Base-by-base conservation (phyloP, 2,113 vertebrate genomes). In the Dasyornis broadbenti region DNA sequence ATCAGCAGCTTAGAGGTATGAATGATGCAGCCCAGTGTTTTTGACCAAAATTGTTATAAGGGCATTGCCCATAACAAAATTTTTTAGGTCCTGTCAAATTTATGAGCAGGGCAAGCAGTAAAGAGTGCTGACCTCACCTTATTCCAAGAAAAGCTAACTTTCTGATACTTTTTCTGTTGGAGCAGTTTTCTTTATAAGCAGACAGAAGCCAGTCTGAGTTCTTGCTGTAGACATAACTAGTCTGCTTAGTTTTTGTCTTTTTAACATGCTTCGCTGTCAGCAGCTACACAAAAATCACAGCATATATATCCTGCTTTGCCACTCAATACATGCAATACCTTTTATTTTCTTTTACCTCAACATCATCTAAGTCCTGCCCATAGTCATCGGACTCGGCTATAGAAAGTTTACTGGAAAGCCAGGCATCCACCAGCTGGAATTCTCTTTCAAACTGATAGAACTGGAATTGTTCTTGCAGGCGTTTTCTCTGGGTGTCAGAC, bases 281-380 rank as follows among this genome's bases (percentile, higher is more conserved):
- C 44, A 88, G 33, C 31, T 73, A 63, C 26, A 39, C 10, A 92
- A 63, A 71, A 50, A 22, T 28, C 30, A 13, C 44, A 86, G 28
- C 26, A 72, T 84, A 65, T 33, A 63, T 3, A 40, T 71, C 64
- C 31, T 89, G 39, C 35, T 93, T 75, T 79, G 21, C 15, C 54
- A 87, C 27, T 64, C 22, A 76, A 57, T 26, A 52, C 31, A 17
- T 53, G 30, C 18, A 81, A 60, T 37, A 56, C 5, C 5, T 93
- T 82, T 77, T 19, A 31, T 53, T 92, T 91, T 86, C 49, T 81
- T 90, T 97, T 96, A 98, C 99, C 98, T 98, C 98, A n/a, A 98
- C 96, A 33, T 97, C 98, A 71, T 99, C 98, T 80, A 99, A 97
- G 82, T 99, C 98, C 85, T 98, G 98, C 45, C 99, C 98, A 2